These are phyloP conservation scores for Actinia tenebrosa DNA, from an alignment of 64 coral and sea anemone genomes.

Conservation along the genomic window DNA sequence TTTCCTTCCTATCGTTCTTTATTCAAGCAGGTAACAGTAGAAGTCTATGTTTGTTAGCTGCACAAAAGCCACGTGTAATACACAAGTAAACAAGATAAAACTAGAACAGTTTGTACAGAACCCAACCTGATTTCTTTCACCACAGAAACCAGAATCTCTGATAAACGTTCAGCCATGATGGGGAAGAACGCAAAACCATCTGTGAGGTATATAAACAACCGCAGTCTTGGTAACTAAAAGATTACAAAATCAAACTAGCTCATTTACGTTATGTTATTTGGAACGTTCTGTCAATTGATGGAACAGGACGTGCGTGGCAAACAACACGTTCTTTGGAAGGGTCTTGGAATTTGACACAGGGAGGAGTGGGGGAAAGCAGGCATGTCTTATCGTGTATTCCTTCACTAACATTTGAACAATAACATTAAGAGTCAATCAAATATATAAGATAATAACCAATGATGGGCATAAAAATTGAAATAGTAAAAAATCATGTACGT, in stretches of 20 bases:
- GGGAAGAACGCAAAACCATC: not conserved
- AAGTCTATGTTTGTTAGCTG: not conserved
- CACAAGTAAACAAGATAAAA: not conserved
- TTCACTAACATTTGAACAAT: too few species aligned
- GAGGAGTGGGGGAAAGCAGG: not conserved
- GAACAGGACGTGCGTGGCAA: not conserved
- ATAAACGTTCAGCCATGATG: not conserved
- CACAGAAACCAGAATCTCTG: conserved; percentile 9
- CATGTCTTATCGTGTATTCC: too few species aligned
- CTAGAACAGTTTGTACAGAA: not conserved
- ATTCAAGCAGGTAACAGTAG: not conserved
- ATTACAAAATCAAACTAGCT: not conserved
- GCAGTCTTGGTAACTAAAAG: not conserved
- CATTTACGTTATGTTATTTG: not conserved
- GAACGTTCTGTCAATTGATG: not conserved
- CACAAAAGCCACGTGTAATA: not conserved
- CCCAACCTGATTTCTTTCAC: not conserved
- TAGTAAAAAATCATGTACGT: too few species aligned
- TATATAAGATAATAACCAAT: too few species aligned
- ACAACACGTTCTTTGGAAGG: not conserved
- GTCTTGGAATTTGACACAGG: not conserved
- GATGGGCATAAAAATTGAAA: too few species aligned
- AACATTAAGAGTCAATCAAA: too few species aligned
- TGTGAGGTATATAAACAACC: not conserved
- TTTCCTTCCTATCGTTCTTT: not conserved